These are phyloP conservation scores for Diceros bicornis DNA, from an alignment of 2,797 vertebrate species.

Conservation along the genomic window DNA sequence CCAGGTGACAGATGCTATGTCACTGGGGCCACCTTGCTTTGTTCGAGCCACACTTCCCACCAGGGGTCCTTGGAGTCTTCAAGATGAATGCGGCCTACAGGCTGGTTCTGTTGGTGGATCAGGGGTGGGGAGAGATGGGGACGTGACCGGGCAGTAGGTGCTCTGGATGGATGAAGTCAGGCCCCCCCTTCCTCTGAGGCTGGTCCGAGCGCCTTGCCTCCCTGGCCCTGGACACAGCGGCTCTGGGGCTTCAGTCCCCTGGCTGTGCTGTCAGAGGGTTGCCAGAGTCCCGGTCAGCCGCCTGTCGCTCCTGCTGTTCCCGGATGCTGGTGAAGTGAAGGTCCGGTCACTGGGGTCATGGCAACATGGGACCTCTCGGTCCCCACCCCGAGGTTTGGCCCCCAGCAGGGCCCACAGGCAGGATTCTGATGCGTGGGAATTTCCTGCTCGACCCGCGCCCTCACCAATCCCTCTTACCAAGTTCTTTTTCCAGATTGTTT, in stretches of 20 bases:
- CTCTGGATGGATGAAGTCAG: fast-evolving
- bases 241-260: background rate
- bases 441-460: conserved; percentile 84
- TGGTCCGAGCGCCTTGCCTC: background rate
- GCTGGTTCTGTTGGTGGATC: background rate
- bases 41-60: fast-evolving
- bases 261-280: background rate
- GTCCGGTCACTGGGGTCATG: background rate
- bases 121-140: background rate
- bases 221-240: background rate
- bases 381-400: background rate
- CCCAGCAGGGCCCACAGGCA: background rate
- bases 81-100: fast-evolving
- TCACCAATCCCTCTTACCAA: background rate
- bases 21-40: background rate
- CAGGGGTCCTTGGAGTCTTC: background rate
- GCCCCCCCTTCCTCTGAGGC: background rate
- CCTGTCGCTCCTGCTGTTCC: background rate
- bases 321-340: background rate
- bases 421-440: conserved; percentile 79
- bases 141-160: background rate
- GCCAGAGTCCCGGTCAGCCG: background rate
- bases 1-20: fast-evolving
- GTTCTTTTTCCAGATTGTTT: background rate
- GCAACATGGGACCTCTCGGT: no score